Conservation (phyloP, 2,113 vertebrate genomes). For the Sylvietta virens region DNA sequence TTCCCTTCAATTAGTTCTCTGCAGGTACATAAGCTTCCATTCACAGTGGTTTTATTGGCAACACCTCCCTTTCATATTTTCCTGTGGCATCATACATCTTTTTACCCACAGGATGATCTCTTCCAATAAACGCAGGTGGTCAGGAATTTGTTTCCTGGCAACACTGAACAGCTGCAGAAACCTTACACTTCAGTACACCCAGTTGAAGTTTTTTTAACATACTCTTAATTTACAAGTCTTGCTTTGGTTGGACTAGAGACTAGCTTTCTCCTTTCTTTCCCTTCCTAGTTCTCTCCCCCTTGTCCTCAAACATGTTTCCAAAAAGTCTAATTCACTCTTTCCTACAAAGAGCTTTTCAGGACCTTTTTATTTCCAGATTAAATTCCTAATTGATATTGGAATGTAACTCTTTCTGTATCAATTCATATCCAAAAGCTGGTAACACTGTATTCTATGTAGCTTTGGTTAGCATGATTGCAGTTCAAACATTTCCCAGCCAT, state of each 20-base stretch:
- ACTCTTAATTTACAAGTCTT: not conserved
- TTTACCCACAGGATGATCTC: not conserved
- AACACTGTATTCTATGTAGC: not conserved
- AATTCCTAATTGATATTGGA: not conserved
- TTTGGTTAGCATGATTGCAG: not conserved
- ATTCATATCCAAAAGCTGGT: not conserved
- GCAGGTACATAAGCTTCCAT: not conserved
- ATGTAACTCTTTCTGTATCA: not conserved
- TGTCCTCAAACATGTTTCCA: not conserved
- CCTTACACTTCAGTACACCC: not conserved
- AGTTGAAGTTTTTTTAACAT: not conserved
- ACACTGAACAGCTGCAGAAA: conserved; percentile 1
- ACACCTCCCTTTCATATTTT: not conserved
- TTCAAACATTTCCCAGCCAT: not conserved
- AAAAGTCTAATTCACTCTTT: not conserved
- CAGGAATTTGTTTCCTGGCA: conserved; percentile 41
- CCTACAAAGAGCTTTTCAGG: not conserved
- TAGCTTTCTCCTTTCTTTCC: not conserved
- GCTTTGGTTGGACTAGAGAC: conserved; percentile 25
- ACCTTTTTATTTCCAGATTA: not conserved
- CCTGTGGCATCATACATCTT: not conserved
- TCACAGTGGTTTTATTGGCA: not conserved
- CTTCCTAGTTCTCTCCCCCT: not conserved
- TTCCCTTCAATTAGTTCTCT: not conserved
- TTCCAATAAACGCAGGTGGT: conserved; percentile 29